Conservation (phyloP, 2,797 vertebrate genomes). For the Enteromius trimaculatus region DNA sequence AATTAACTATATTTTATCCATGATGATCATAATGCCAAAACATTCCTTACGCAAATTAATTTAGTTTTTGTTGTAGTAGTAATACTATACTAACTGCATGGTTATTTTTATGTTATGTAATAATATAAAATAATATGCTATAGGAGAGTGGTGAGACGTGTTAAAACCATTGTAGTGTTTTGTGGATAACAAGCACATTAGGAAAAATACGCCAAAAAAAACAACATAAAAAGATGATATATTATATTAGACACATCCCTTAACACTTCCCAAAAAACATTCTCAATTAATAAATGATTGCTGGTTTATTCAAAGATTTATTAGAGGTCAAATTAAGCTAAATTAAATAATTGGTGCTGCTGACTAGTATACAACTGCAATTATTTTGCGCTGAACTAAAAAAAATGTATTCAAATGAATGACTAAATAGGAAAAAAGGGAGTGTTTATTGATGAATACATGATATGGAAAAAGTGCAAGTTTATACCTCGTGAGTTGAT, state of each 20-base stretch:
- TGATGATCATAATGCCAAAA: background rate
- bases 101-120: too few species aligned
- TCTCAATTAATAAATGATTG: background rate
- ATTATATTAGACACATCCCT: background rate
- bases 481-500: background rate
- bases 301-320: background rate
- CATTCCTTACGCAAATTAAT: background rate
- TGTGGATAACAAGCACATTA: background rate
- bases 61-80: background rate
- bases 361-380: background rate
- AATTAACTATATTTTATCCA: background rate
- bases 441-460: slow-evolving; percentile 24
- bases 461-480: slow-evolving; percentile 19
- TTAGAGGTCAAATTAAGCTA: background rate
- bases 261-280: background rate
- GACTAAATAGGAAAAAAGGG: background rate
- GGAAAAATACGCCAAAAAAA: background rate
- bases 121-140: background rate
- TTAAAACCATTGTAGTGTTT: background rate
- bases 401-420: background rate
- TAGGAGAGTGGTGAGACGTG: background rate
- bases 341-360: background rate
- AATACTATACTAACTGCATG: background rate
- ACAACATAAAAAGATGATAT: background rate
- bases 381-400: background rate